These are phyloP conservation scores for Agrilus planipennis DNA, from an alignment of 1,140 invertebrate genomes.

Conservation along the genomic window DNA sequence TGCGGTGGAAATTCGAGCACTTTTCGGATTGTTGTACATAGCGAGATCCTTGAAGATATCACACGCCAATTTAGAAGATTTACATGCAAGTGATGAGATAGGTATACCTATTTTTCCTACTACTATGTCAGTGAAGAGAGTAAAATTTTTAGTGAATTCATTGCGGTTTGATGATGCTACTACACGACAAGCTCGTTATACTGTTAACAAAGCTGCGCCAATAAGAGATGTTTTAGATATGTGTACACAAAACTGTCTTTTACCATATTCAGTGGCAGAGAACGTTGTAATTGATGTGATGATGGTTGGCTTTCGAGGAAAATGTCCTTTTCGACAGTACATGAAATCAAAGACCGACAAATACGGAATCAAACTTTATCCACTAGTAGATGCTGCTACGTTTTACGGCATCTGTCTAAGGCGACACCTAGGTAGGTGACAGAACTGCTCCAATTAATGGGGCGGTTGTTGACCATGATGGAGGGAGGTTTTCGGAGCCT, in stretches of 20 bases:
- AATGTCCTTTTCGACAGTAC: conserved; percentile 32
- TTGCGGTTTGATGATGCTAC: conserved; percentile 4
- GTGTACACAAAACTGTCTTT: conserved; percentile 2
- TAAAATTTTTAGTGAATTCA: conserved; percentile 4
- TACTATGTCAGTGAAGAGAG: too few species aligned
- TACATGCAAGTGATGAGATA: too few species aligned
- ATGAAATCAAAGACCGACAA: conserved; percentile 31
- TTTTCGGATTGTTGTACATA: too few species aligned
- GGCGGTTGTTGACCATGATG: too few species aligned
- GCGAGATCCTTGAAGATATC: too few species aligned
- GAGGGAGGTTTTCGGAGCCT: too few species aligned
- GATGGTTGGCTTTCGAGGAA: conserved; percentile 29
- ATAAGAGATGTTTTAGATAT: conserved; percentile 5
- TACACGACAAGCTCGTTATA: not conserved
- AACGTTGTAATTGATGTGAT: conserved; percentile 33
- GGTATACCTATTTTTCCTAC: too few species aligned
- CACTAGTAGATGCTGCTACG: conserved; percentile 24
- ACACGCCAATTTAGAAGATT: too few species aligned
- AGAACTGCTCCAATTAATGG: too few species aligned
- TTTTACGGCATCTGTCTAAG: too few species aligned
- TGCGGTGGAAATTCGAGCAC: too few species aligned
- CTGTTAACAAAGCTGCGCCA: conserved; percentile 1
- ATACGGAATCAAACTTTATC: conserved; percentile 31
- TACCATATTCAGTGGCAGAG: conserved; percentile 5
- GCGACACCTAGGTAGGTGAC: too few species aligned